phyloP scores from a whole-genome alignment of 64 coral and sea anemone genomes.

The Orbicella faveolata region DNA sequence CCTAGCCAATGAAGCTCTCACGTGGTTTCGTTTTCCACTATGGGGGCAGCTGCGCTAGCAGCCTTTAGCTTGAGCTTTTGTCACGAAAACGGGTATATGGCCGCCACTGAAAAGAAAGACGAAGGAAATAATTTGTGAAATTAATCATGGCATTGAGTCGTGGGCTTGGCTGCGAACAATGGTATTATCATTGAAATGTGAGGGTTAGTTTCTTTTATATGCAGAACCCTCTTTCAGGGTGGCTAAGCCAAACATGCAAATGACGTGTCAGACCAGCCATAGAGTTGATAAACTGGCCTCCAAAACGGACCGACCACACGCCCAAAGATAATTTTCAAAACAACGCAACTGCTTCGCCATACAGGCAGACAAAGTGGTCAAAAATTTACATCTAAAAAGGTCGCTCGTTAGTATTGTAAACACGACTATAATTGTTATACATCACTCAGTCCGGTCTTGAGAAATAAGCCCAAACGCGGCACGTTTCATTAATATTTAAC shows the following conservation, averaged over 20 bases:
- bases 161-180: slow-evolving; percentile 39
- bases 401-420: slow-evolving; percentile 57
- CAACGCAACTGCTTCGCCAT: background rate
- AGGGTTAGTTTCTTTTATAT: slow-evolving; percentile 9
- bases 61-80: slow-evolving; percentile 27
- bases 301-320: background rate
- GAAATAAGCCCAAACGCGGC: slow-evolving; percentile 41
- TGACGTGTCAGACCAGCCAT: background rate
- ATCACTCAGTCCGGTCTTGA: slow-evolving; percentile 23
- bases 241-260: slow-evolving; percentile 19
- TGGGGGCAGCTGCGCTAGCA: slow-evolving; percentile 19
- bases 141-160: slow-evolving; percentile 39
- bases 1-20: slow-evolving; percentile 25
- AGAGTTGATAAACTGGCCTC: background rate
- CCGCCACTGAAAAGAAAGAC: slow-evolving; percentile 5
- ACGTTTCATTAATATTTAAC: slow-evolving; percentile 96
- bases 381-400: slow-evolving; percentile 8
- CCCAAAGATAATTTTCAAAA: background rate
- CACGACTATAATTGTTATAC: slow-evolving; percentile 26
- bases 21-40: slow-evolving; percentile 13
- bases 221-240: slow-evolving; percentile 32
- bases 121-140: slow-evolving; percentile 63
- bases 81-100: slow-evolving; percentile 41
- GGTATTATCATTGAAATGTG: slow-evolving; percentile 48
- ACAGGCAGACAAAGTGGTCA: background rate